Percentiles rank a stretch among this genome's conserved stretches.
Evolutionary conservation across 2,888 invertebrate species (phyloP).

Genomic region (Nasonia oneida): DNA sequence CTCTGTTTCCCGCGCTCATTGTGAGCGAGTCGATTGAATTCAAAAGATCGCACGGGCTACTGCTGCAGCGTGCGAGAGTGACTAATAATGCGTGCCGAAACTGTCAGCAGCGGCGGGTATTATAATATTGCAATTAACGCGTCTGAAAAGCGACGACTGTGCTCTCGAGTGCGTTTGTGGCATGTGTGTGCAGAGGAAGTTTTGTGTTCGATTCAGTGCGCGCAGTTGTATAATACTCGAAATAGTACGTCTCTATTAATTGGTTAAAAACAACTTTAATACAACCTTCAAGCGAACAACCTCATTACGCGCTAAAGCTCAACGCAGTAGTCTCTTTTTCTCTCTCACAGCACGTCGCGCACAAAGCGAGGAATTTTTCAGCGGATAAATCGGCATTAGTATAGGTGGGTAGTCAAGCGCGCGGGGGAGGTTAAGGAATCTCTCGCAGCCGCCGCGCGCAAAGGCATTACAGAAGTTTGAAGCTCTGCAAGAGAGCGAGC

Average conservation of each 20-base stretch:
- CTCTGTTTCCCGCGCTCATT: not conserved
- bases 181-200: not conserved
- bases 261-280: too few relatives aligned
- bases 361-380: constrained; percentile 8
- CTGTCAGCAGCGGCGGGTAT: constrained; percentile 25
- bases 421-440: not conserved
- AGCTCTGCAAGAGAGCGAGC: constrained; percentile 23
- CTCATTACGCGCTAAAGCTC: too few relatives aligned
- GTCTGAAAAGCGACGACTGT: not conserved
- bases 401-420: not conserved
- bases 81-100: constrained; percentile 24
- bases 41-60: not conserved
- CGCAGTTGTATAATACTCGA: too few relatives aligned
- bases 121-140: constrained; percentile 43
- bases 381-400: constrained; percentile 20
- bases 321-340: not conserved
- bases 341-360: not conserved
- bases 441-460: constrained; percentile 15
- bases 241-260: too few relatives aligned
- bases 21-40: constrained; percentile 13
- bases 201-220: too few relatives aligned
- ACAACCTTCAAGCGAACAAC: too few relatives aligned
- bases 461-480: constrained; percentile 53
- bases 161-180: not conserved
- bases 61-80: constrained; percentile 1